Evolutionary conservation across 2,113 vertebrate genomes (phyloP), one percentile per base, ranked within the genome.

Genomic region (Gorsachius goisagi): DNA sequence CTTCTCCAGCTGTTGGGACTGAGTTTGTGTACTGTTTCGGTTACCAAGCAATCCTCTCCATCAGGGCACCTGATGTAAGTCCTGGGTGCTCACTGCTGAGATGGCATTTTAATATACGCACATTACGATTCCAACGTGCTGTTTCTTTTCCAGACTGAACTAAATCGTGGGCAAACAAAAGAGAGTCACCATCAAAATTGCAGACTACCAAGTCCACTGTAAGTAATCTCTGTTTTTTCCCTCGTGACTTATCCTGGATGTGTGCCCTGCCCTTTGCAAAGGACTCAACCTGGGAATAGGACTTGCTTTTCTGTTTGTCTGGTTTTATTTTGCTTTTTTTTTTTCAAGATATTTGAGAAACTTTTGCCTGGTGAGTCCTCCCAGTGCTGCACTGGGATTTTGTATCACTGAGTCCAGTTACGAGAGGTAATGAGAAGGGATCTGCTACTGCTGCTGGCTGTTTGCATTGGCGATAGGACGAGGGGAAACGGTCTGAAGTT

Each of bases 21-120:
- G n/a, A 45, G 67, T 35, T 35, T 63, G 95, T 96, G 95, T 91
- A 64, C 91, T 77, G 82, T 44, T 72, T 17, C 6, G 52, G 67
- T 96, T 92, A 82, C 93, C 85, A 77, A 55, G 87, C 39, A 50
- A 83, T 75, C 66, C 55, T 72, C 78, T 78, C 83, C 90, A 92
- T 91, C 91, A 64, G 68, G 77, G 86, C 83, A 80, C 62, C 90
- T 85, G 64, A n/a, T 78, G 35, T 12, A 71, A 71, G 66, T 32
- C 49, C 74, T 8, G n/a, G 20, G 47, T 23, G 62, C 81, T 66
- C 33, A 6, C 80, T 47, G 85, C 68, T 28, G 39, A 53, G 92
- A 10, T 60, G 81, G 50, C 62, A 2, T 33, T 89, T 93, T 32
- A 3, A 8, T 9, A 3, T 3, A 11, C 18, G 4, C 8, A 1